Base-by-base conservation (phyloP, 2,888 invertebrate genomes). In the Conomelus anceps region DNA sequence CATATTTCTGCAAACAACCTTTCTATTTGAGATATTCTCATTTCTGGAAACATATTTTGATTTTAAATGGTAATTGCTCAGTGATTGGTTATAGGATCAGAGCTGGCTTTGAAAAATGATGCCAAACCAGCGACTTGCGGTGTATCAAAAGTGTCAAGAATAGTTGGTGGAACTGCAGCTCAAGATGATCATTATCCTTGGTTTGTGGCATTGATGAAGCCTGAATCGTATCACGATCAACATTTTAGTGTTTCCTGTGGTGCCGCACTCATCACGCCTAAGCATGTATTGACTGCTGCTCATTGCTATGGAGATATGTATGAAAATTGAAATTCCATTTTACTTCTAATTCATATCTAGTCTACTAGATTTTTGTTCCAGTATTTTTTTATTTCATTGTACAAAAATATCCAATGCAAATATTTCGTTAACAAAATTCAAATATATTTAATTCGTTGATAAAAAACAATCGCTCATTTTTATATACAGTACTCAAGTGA, bases 251-350 rank as follows among this genome's bases (percentile, higher is more conserved):
- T 89, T 11, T 22, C 26, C 84, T 89, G 89, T 22, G 93, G 92
- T 6, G 92, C 92, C 11, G 91, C 92, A 22, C 92, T 93, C 41
- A 92, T 92, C 88, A 92, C 92, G 22, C 91, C 92, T 84, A 90
- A 91, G 89, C 89, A 89, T 34, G 87, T 89, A 13, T 87, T 89
- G 20, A 85, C 89, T 3, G 89, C 89, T 0, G 89, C 87, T 34
- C 93, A 93, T 90, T 93, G 93, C 90, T 92, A 87, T n/a, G 20
- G 11, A 6, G 17, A 89, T 3, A 23, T 41, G 3, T 4, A 23
- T 22, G 84, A 20, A 26, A n/a, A n/a, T n/a, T n/a, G n/a, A n/a
- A n/a, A n/a, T n/a, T n/a, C n/a, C n/a, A n/a, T n/a, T n/a, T n/a
- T n/a, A n/a, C n/a, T n/a, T n/a, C n/a, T n/a, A n/a, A n/a, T n/a